Evolutionary conservation across 2,888 invertebrate species (phyloP).

Genomic region (Amphimallon solstitiale): DNA sequence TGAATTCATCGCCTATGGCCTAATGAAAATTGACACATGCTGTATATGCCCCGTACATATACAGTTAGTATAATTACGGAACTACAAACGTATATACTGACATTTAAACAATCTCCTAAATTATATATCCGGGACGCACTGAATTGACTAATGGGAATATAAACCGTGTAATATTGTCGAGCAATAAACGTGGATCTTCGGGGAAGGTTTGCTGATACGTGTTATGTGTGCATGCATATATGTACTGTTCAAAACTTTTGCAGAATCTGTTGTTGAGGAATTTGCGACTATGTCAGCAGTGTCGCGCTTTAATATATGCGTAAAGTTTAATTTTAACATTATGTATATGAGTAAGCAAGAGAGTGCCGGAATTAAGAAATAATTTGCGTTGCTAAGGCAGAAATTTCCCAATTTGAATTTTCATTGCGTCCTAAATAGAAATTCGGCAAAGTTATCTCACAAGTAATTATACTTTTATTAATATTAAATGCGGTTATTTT

Average conservation of each 20-base stretch:
- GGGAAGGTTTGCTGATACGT: not conserved
- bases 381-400: conserved; percentile 19
- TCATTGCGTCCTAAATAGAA: conserved; percentile 29
- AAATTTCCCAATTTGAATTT: conserved; percentile 33
- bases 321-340: conserved; percentile 28
- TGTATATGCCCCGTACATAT: too few relatives aligned
- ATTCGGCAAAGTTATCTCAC: conserved; percentile 34
- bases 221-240: not conserved
- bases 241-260: not conserved
- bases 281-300: conserved; percentile 11
- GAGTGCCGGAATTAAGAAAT: conserved; percentile 18
- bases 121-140: not conserved
- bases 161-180: not conserved
- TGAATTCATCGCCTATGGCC: too few relatives aligned
- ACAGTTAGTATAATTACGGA: too few relatives aligned
- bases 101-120: not conserved
- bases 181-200: not conserved
- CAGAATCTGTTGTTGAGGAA: conserved; percentile 15
- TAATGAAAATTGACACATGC: too few relatives aligned
- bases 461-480: conserved; percentile 38
- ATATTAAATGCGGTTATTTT: conserved; percentile 33
- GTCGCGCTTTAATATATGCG: conserved; percentile 1
- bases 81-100: too few relatives aligned
- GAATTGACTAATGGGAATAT: not conserved
- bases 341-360: conserved; percentile 5